Evolutionary conservation across 2,888 invertebrate species (phyloP).

Genomic region (Drosophila niveifrons): DNA sequence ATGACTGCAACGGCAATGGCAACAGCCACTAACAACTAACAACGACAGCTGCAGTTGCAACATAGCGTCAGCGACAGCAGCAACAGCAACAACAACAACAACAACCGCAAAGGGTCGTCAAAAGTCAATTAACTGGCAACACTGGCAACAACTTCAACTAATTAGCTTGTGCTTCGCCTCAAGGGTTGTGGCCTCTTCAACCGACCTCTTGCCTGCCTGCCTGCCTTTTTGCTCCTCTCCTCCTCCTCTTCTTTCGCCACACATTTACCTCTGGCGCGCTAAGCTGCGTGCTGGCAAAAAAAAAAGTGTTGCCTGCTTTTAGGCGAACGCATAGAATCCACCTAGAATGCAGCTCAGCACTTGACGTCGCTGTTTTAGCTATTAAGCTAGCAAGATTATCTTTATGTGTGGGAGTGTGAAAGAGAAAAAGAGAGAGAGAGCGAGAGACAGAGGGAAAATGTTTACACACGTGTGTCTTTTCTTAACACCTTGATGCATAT

Average conservation of each 20-base stretch:
- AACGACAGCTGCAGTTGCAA: slow-evolving; percentile 14
- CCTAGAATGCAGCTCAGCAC: slow-evolving; percentile 23
- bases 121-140: slow-evolving; percentile 76
- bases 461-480: slow-evolving; percentile 2
- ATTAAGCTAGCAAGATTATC: neutral
- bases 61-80: slow-evolving; percentile 11
- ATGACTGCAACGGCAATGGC: slow-evolving; percentile 9
- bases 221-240: neutral
- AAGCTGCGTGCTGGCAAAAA: slow-evolving; percentile 33
- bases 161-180: slow-evolving; percentile 68
- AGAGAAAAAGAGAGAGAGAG: neutral
- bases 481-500: slow-evolving; percentile 3
- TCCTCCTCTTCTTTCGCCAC: neutral
- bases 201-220: slow-evolving; percentile 2
- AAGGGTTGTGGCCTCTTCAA: slow-evolving; percentile 52
- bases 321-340: slow-evolving; percentile 30
- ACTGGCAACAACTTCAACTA: slow-evolving; percentile 75
- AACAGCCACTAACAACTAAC: slow-evolving; percentile 14
- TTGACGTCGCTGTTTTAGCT: slow-evolving; percentile 29
- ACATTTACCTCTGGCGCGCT: neutral
- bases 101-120: slow-evolving; percentile 62
- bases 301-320: slow-evolving; percentile 52
- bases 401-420: neutral
- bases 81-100: slow-evolving; percentile 11
- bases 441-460: neutral